A percentile compares a stretch with the other conserved stretches of the same genome.
Evolutionary conservation across 1,140 invertebrate species (phyloP).

Genomic region (Brachionus manjavacas): DNA sequence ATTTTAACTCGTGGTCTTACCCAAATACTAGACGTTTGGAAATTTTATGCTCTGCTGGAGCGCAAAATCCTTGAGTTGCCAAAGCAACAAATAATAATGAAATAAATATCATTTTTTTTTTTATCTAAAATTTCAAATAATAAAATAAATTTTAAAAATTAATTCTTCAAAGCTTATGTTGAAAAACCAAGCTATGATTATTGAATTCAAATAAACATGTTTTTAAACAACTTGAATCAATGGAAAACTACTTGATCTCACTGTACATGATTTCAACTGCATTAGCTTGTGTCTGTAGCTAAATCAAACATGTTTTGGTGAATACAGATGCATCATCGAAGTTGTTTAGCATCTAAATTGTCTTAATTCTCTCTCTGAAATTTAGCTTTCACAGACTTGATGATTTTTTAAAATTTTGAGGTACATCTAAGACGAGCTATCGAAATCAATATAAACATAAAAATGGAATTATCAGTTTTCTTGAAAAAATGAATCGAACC

Average conservation of each 20-base stretch:
- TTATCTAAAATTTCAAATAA: neutral
- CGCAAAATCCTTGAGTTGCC: neutral
- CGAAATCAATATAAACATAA: too few species aligned
- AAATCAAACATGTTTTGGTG: neutral
- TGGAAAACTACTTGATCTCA: neutral
- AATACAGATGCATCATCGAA: neutral
- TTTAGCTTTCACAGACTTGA: neutral
- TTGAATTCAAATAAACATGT: neutral
- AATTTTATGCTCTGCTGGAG: conserved; percentile 22
- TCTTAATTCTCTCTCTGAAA: neutral
- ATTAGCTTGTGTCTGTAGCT: neutral
- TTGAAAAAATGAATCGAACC: too few species aligned
- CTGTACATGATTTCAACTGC: neutral
- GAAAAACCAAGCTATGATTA: neutral
- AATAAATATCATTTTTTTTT: neutral
- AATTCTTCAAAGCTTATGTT: neutral
- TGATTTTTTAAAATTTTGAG: neutral
- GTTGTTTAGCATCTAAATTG: neutral
- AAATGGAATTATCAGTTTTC: too few species aligned
- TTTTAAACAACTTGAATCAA: neutral
- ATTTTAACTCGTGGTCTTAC: neutral
- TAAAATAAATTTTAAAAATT: neutral
- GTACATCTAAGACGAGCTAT: neutral
- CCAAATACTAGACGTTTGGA: conserved; percentile 7
- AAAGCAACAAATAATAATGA: neutral